A percentile compares a stretch with the other conserved stretches of the same genome.
phyloP scores from a whole-genome alignment of 2,113 vertebrate genomes.

The Spheniscus mendiculus region DNA sequence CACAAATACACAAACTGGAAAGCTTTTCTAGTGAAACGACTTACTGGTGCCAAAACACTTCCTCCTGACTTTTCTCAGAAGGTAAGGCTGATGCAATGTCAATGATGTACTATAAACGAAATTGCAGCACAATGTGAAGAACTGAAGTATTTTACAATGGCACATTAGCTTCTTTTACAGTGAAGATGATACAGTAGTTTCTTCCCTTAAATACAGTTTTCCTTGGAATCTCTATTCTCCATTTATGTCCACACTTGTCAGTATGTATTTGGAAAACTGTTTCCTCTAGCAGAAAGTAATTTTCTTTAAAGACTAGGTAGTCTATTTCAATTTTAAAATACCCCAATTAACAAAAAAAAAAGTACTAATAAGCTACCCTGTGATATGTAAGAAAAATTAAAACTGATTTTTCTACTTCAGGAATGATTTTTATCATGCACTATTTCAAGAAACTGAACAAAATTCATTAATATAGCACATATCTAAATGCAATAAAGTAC shows the following conservation, averaged over 20 bases:
- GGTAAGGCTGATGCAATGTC: conserved; percentile 76
- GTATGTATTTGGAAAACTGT: not conserved
- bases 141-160: not conserved
- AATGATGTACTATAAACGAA: not conserved
- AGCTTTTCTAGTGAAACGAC: conserved; percentile 96
- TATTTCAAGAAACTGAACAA: not conserved
- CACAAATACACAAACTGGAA: conserved; percentile 99
- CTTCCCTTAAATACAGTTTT: not conserved
- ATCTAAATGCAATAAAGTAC: not conserved
- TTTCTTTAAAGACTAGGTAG: not conserved
- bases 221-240: not conserved
- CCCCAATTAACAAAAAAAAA: not conserved
- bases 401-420: not conserved
- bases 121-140: not conserved
- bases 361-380: not conserved
- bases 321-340: not conserved
- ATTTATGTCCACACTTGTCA: not conserved
- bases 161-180: not conserved
- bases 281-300: not conserved
- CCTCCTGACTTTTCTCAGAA: conserved; percentile 93
- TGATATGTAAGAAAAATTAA: not conserved
- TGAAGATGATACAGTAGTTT: not conserved
- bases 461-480: not conserved
- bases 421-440: not conserved
- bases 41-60: conserved; percentile 99